Conservation (phyloP, 2,888 invertebrate genomes). For the Drosophila birchii region DNA sequence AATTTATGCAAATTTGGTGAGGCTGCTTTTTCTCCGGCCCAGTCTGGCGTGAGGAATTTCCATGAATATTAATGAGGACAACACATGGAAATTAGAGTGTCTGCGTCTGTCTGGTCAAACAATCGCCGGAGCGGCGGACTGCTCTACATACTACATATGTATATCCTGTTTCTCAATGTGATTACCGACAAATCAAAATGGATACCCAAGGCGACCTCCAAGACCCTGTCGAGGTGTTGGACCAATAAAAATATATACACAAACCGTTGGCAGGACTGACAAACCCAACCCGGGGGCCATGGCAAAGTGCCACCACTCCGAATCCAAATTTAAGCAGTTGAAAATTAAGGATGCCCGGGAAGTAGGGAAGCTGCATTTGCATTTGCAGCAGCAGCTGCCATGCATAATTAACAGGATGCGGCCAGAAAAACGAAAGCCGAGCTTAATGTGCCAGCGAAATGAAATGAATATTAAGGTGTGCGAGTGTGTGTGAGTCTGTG, state of each 20-base stretch:
- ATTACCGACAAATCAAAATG: slow-evolving; percentile 66
- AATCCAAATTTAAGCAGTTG: slow-evolving; percentile 67
- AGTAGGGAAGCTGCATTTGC: slow-evolving; percentile 54
- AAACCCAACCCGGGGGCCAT: slow-evolving; percentile 47
- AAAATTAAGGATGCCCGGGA: slow-evolving; percentile 66
- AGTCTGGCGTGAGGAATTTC: slow-evolving; percentile 54
- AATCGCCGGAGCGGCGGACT: slow-evolving; percentile 13
- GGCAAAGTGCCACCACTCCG: slow-evolving; percentile 25
- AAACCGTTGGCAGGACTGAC: slow-evolving; percentile 9
- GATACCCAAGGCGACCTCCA: slow-evolving; percentile 40
- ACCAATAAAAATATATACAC: slow-evolving; percentile 60
- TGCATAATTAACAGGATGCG: slow-evolving; percentile 68
- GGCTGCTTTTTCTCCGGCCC: slow-evolving; percentile 46
- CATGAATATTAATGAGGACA: slow-evolving; percentile 74
- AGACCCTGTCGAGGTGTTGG: slow-evolving; percentile 60
- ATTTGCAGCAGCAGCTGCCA: slow-evolving; percentile 42
- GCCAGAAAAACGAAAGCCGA: slow-evolving; percentile 46
- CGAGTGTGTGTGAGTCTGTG: not conserved
- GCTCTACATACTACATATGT: slow-evolving; percentile 58
- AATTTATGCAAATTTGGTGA: slow-evolving; percentile 66
- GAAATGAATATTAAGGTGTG: slow-evolving; percentile 63
- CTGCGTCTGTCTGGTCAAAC: slow-evolving; percentile 36
- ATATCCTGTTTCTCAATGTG: slow-evolving; percentile 45
- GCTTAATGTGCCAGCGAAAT: slow-evolving; percentile 62
- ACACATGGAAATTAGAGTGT: slow-evolving; percentile 72